Conservation (phyloP, 1,140 invertebrate species). For the Anthonomus grandis region DNA sequence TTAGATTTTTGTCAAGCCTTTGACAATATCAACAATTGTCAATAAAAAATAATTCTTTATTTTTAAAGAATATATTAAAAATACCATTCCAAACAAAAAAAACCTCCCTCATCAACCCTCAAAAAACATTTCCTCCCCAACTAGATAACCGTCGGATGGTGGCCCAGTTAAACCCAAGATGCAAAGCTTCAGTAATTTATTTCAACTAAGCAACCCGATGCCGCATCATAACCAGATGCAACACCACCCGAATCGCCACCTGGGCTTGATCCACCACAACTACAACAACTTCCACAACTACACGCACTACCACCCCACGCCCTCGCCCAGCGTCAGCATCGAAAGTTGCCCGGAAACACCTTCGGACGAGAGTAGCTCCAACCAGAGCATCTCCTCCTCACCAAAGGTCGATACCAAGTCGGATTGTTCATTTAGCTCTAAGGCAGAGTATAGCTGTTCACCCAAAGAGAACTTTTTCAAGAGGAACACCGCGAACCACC, state of each 20-base stretch:
- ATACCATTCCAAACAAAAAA: no score
- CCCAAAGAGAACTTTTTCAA: constrained; percentile 38
- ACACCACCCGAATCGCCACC: constrained; percentile 8
- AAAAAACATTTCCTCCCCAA: no score
- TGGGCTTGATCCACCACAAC: constrained; percentile 27
- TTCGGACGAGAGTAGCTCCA: constrained; percentile 24
- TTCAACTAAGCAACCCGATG: constrained; percentile 18
- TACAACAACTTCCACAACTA: constrained; percentile 22
- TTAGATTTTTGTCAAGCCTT: no score
- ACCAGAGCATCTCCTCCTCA: constrained; percentile 43
- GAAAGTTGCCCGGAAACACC: constrained; percentile 42
- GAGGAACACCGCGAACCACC: constrained; percentile 46
- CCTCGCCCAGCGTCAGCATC: constrained; percentile 28
- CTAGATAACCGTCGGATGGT: not conserved
- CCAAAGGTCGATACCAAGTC: constrained; percentile 5
- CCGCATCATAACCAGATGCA: constrained; percentile 15
- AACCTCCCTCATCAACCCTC: no score
- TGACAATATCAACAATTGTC: no score
- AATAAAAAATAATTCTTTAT: no score
- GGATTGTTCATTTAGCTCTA: constrained; percentile 25
- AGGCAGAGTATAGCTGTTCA: constrained; percentile 40
- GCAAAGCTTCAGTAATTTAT: constrained; percentile 38
- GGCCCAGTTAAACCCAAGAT: constrained; percentile 13
- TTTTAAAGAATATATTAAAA: no score
- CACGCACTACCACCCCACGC: constrained; percentile 25